These are phyloP conservation scores for Temnothorax ravouxi DNA, from an alignment of 2,888 invertebrate species.

Conservation along the genomic window DNA sequence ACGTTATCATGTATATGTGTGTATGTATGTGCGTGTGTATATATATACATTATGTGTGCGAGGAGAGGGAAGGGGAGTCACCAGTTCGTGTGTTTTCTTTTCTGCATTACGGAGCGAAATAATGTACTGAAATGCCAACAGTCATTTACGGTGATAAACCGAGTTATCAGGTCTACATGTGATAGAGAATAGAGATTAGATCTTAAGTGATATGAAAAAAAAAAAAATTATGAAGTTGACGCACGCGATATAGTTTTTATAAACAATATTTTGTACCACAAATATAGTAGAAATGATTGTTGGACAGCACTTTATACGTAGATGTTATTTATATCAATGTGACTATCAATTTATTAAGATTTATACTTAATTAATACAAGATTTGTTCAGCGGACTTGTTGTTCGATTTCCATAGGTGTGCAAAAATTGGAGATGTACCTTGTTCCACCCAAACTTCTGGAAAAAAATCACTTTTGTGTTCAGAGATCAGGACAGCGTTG, in stretches of 20 bases:
- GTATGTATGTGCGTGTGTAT: no score
- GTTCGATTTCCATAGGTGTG: conserved; percentile 84
- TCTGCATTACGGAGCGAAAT: not conserved
- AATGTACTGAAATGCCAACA: not conserved
- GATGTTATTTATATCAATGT: not conserved
- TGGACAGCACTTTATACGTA: not conserved
- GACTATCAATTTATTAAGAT: not conserved
- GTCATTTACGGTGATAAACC: not conserved
- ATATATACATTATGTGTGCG: not conserved
- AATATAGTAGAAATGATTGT: not conserved
- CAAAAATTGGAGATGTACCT: conserved; percentile 88
- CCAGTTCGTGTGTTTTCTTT: not conserved
- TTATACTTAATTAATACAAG: conserved; percentile 8
- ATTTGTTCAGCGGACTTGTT: conserved; percentile 3
- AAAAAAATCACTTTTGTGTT: conserved; percentile 85
- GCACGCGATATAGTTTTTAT: not conserved
- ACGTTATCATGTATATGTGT: not conserved
- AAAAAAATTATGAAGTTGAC: not conserved
- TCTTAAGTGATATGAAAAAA: not conserved
- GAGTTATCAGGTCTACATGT: not conserved
- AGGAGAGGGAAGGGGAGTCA: not conserved
- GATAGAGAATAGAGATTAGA: conserved; percentile 13
- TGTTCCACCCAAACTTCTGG: conserved; percentile 86
- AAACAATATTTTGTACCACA: not conserved
- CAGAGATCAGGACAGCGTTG: conserved; percentile 82